phyloP scores from a whole-genome alignment of 2,113 vertebrate species.

The Phocoena sinus region DNA sequence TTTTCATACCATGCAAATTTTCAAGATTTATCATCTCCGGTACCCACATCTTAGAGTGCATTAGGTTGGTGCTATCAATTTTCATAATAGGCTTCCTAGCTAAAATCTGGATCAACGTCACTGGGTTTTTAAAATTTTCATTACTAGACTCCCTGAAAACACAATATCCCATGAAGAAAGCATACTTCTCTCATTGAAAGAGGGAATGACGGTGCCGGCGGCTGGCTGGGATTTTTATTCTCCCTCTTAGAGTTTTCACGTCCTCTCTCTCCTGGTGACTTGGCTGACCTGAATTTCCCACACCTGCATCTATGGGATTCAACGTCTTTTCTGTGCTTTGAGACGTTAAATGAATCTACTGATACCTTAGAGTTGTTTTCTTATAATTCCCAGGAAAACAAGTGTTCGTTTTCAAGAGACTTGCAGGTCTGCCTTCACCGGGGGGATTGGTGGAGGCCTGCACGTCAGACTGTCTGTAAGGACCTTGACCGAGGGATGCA shows the following conservation, averaged over 20 bases:
- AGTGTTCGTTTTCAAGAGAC: neutral
- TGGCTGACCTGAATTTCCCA: rapidly evolving
- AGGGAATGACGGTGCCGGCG: rapidly evolving
- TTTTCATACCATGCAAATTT: slow-evolving; percentile 50
- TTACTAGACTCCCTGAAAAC: slow-evolving; percentile 59
- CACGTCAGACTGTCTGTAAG: rapidly evolving
- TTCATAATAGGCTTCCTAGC: slow-evolving; percentile 49
- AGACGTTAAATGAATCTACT: neutral
- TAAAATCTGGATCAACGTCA: slow-evolving; percentile 53
- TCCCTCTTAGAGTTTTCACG: rapidly evolving
- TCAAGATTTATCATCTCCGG: slow-evolving; percentile 29
- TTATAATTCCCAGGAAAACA: neutral
- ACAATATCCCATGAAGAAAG: slow-evolving; percentile 50
- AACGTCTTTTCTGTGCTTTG: rapidly evolving
- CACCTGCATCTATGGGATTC: rapidly evolving
- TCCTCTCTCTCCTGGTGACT: rapidly evolving
- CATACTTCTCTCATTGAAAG: neutral
- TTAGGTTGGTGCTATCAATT: slow-evolving; percentile 46
- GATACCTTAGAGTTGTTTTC: neutral
- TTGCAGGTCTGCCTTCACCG: rapidly evolving
- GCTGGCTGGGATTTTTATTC: rapidly evolving
- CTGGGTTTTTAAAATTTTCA: slow-evolving; percentile 60
- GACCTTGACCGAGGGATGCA: rapidly evolving
- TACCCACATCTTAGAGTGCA: neutral
- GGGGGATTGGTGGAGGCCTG: rapidly evolving